Evolutionary conservation across 2,113 vertebrate genomes (phyloP), one percentile per base, ranked within the genome.

Genomic region (Crotalus horridus): DNA sequence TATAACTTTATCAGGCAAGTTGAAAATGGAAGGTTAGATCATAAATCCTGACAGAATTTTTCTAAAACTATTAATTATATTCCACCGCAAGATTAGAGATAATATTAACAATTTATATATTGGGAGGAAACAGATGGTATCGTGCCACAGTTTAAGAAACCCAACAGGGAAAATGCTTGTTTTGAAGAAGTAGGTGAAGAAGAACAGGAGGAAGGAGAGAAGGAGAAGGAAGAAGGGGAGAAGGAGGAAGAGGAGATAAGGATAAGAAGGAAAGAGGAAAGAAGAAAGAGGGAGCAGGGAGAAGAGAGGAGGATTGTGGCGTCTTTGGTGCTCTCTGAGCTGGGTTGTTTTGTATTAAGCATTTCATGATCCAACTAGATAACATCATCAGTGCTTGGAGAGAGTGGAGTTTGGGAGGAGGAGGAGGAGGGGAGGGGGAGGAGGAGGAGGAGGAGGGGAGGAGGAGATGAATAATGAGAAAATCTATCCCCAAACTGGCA

Each of bases 51-150:
- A 7, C 87, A 87, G 46, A 93, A 94, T 74, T 59, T 87, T 94
- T 95, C 93, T 94, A 95, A 64, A 87, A 92, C 95, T 94, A 96
- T 95, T 96, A 96, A 96, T 95, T 95, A 93, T 89, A 69, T 92
- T 48, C 39, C 74, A 33, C 74, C 88, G 53, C 61, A 81, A 90
- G 15, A 55, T 53, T 61, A 61, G 85, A 69, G 81, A 39, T 55
- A 58, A 90, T 48, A 95, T 96, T 94, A 95, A 92, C 87, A 93
- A 85, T 94, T 92, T 95, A 61, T 90, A 74, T 90, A 48, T 90
- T 53, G 23, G 61, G 69, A 39, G 3, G 61, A 90, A 94, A 93
- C 10, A 33, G 4, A 7, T 87, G 5, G 54, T 48, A 51, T 61
- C 11, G 15, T 8, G 43, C 9, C 26, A 51, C 9, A 26, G 17